These are phyloP conservation scores for Rhombomys opimus DNA, from an alignment of 2,113 vertebrate genomes.

Conservation along the genomic window DNA sequence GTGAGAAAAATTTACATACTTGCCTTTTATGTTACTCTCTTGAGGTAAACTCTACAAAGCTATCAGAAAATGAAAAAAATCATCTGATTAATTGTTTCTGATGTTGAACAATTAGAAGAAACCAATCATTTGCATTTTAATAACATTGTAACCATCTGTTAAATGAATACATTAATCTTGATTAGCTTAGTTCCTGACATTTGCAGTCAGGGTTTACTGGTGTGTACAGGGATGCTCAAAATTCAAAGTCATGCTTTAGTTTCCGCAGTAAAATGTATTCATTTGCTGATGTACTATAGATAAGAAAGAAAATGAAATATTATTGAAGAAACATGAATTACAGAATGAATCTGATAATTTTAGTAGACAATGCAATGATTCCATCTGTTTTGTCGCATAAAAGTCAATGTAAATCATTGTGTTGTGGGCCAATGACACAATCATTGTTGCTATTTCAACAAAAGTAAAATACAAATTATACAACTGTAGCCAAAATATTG, in stretches of 20 bases:
- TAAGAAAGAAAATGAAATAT: slow-evolving; percentile 20
- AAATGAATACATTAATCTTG: slow-evolving; percentile 98
- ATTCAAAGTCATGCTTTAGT: slow-evolving; percentile 76
- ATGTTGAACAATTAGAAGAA: slow-evolving; percentile 95
- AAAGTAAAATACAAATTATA: slow-evolving; percentile 21
- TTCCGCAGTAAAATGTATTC: slow-evolving; percentile 70
- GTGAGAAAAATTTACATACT: slow-evolving; percentile 60
- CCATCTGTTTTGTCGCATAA: slow-evolving; percentile 7
- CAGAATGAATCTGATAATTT: not conserved
- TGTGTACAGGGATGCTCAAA: slow-evolving; percentile 82
- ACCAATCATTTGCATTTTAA: slow-evolving; percentile 99
- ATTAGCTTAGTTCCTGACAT: slow-evolving; percentile 91
- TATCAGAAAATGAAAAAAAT: slow-evolving; percentile 83
- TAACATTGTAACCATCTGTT: slow-evolving; percentile 95
- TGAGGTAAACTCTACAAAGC: slow-evolving; percentile 79
- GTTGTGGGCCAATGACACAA: not conserved
- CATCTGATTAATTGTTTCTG: slow-evolving; percentile 92
- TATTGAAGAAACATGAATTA: slow-evolving; percentile 22
- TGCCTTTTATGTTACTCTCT: slow-evolving; percentile 80
- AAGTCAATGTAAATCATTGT: not conserved
- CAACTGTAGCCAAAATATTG: not conserved
- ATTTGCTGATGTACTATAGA: slow-evolving; percentile 30
- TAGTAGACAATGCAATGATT: not conserved
- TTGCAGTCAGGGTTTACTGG: slow-evolving; percentile 87
- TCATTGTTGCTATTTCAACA: not conserved